Evolutionary conservation across 2,888 invertebrate genomes (phyloP).

Genomic region (Yponomeuta sedellus): DNA sequence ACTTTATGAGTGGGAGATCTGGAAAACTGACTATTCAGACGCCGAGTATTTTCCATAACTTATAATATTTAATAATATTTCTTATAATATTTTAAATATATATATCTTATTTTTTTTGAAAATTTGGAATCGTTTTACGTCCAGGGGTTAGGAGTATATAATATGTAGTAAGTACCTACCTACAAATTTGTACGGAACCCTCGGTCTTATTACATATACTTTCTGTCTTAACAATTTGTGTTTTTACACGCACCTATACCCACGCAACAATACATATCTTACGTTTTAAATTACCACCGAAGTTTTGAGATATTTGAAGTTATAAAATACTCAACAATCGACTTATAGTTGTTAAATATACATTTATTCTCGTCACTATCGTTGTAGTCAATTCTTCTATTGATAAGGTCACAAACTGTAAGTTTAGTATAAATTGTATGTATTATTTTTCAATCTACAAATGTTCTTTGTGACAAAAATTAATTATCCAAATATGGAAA

Average conservation of each 20-base stretch:
- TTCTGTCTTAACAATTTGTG: background rate
- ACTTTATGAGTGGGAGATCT: too few relatives aligned
- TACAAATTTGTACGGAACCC: too few relatives aligned
- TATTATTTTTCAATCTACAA: background rate
- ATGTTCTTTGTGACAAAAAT: background rate
- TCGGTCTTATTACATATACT: too few relatives aligned
- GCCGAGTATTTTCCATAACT: too few relatives aligned
- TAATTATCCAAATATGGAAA: background rate
- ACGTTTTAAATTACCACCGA: slow-evolving; percentile 6
- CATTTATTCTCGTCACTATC: slow-evolving; percentile 58
- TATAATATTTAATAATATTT: too few relatives aligned
- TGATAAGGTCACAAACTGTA: slow-evolving; percentile 39
- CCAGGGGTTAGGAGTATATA: too few relatives aligned
- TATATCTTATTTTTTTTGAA: too few relatives aligned
- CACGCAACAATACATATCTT: background rate
- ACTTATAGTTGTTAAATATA: slow-evolving; percentile 5
- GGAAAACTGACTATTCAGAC: too few relatives aligned
- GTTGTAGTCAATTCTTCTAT: slow-evolving; percentile 55
- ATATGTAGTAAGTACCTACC: too few relatives aligned
- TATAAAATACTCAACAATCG: slow-evolving; percentile 19
- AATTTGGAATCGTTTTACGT: too few relatives aligned
- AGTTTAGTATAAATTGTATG: slow-evolving; percentile 16
- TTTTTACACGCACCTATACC: background rate
- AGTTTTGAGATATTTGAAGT: slow-evolving; percentile 27
- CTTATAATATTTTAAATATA: too few relatives aligned